Evolutionary conservation across 2,113 vertebrate species (phyloP).

Genomic region (Otocyon megalotis): DNA sequence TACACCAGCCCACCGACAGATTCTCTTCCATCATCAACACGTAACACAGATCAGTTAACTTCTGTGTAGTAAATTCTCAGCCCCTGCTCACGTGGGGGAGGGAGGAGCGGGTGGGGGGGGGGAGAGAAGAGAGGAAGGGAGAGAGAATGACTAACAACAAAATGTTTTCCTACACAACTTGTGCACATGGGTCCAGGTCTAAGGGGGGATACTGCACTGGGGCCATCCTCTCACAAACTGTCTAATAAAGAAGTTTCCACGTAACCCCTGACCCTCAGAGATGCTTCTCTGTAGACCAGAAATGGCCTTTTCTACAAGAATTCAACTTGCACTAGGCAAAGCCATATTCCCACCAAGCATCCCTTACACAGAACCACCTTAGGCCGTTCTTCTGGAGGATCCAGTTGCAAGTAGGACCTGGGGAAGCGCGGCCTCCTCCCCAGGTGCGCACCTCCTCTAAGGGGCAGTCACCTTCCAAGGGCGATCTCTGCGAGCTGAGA

Average conservation of each 20-base stretch:
- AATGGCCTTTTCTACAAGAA: constrained; percentile 39
- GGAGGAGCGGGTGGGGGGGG: background rate
- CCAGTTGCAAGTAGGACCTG: background rate
- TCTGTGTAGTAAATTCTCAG: constrained; percentile 12
- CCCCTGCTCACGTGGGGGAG: background rate
- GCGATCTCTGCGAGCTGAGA: background rate
- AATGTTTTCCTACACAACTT: background rate
- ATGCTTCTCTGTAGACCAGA: background rate
- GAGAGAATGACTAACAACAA: background rate
- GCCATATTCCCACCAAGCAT: constrained; percentile 51
- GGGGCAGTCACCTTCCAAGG: constrained; percentile 26
- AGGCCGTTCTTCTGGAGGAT: background rate
- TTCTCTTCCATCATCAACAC: background rate
- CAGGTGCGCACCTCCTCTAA: background rate
- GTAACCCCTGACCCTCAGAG: background rate
- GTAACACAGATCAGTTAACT: background rate
- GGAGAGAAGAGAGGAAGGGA: background rate
- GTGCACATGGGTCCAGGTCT: background rate
- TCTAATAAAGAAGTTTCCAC: constrained; percentile 33
- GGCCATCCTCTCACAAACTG: background rate
- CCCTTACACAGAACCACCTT: constrained; percentile 22
- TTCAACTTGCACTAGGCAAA: constrained; percentile 68
- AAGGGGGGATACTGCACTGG: background rate
- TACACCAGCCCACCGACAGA: background rate
- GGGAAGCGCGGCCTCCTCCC: background rate